Evolutionary conservation across 1,140 invertebrate genomes (phyloP).

Genomic region (Heterodera schachtii): DNA sequence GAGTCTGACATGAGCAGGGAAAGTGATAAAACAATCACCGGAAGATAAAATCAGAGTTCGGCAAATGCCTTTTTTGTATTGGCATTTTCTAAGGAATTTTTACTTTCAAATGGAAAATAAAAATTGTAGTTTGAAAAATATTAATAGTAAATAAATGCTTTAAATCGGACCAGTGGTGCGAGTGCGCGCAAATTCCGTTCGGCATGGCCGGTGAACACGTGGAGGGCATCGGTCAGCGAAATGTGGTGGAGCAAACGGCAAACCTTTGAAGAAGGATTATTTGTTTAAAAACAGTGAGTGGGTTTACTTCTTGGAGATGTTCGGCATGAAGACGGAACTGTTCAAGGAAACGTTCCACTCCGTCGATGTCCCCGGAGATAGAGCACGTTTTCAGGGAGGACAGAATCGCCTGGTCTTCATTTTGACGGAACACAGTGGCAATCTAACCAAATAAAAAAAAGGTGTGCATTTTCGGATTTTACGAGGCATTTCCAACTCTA

Average conservation of each 20-base stretch:
- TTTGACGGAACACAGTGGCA: slow-evolving; percentile 72
- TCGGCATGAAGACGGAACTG: slow-evolving; percentile 87
- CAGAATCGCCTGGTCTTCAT: slow-evolving; percentile 76
- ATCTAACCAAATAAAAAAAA: slow-evolving; percentile 34
- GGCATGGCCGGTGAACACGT: slow-evolving; percentile 91
- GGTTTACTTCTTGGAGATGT: slow-evolving; percentile 77
- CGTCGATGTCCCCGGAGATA: slow-evolving; percentile 77
- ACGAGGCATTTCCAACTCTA: neutral
- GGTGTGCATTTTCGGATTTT: neutral
- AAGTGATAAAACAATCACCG: neutral
- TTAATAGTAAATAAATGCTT: slow-evolving; percentile 8
- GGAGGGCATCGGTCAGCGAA: slow-evolving; percentile 85
- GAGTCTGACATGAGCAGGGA: slow-evolving; percentile 73
- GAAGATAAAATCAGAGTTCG: no score
- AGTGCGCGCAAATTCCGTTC: slow-evolving; percentile 91
- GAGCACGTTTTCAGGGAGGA: slow-evolving; percentile 78
- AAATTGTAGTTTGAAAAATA: no score
- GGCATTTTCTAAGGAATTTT: no score
- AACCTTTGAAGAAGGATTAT: slow-evolving; percentile 72
- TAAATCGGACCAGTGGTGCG: slow-evolving; percentile 59
- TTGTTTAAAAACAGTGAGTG: neutral
- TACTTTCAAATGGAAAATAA: no score
- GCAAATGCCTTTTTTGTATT: no score
- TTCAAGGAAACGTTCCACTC: slow-evolving; percentile 79
- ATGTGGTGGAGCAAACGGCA: slow-evolving; percentile 94